Evolutionary conservation across 2,797 vertebrate genomes (phyloP), one percentile per base, ranked within the genome.

Genomic region (Botia almorhae): DNA sequence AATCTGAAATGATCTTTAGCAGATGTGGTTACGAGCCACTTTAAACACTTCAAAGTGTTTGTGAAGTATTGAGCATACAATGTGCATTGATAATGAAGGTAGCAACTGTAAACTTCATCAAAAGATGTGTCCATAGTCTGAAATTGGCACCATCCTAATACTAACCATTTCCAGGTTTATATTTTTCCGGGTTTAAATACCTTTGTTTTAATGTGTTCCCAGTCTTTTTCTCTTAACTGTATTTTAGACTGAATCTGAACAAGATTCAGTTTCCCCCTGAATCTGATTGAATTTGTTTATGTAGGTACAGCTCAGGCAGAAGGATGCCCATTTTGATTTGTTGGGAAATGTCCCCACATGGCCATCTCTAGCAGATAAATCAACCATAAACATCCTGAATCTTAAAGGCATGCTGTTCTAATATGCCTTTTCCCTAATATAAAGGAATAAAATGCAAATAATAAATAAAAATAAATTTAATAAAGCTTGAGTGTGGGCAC

Each of bases 1-100:
- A 76, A 69, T 85, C 29, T 51, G 53, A 29, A 81, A 69, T 76
- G 56, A 78, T 70, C 56, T 50, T 64, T 73, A 53, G 68, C n/a
- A 39, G 56, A 7, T 51, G 39, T 63, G 17, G 23, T 17, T 61
- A 36, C 53, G 13, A 21, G 75, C 46, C 4, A 48, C n/a, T 56
- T 19, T 53, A 26, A 26, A 26, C 23, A 26, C 23, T 33, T 60
- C 29, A 11, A 50, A 53, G 51, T 53, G 51, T n/a, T 26, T 36
- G 39, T 56, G 21, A 12, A 58, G 19, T 39, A 69, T n/a, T 29
- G 64, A 55, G 26, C 13, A 56, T 39, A 46, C 13, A 29, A 10
- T 51, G 46, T 23, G 19, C 33, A 39, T 10, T 8, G 2, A 33
- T 14, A 61, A 29, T 29, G 60, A 60, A 26, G 14, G 5, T 3